Conservation (phyloP, 2,888 invertebrate species). For the Drosophila quinaria region DNA sequence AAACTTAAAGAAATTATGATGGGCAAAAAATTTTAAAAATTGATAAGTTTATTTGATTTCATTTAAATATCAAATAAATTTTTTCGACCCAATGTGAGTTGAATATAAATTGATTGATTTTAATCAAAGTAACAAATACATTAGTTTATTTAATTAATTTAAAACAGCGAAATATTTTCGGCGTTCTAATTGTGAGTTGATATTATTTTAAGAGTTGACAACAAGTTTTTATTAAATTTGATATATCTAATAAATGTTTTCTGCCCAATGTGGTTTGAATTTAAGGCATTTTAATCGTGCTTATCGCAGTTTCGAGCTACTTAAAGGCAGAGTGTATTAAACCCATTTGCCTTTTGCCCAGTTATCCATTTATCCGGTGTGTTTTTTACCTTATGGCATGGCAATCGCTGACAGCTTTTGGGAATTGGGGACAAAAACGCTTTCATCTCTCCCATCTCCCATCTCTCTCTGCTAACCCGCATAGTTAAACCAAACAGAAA, state of each 20-base stretch:
- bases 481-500: slow-evolving; percentile 31
- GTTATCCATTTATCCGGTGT: neutral
- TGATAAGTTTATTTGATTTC: neutral
- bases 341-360: slow-evolving; percentile 22
- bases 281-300: slow-evolving; percentile 44
- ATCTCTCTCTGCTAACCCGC: slow-evolving; percentile 1
- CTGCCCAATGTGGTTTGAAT: neutral
- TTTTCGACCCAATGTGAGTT: no score
- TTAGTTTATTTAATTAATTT: no score
- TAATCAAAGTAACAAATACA: no score
- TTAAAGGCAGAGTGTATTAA: slow-evolving; percentile 27
- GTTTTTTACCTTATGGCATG: slow-evolving; percentile 40
- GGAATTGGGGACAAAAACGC: slow-evolving; percentile 55
- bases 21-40: neutral
- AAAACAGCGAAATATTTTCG: no score
- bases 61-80: no score
- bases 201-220: no score
- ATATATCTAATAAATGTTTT: neutral
- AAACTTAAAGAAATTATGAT: no score
- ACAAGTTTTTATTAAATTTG: neutral
- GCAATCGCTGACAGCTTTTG: slow-evolving; percentile 55
- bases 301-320: slow-evolving; percentile 41
- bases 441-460: slow-evolving; percentile 13
- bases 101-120: neutral
- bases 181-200: no score